phyloP scores from a whole-genome alignment of 2,888 invertebrate species.

The Nysson spinosus region DNA sequence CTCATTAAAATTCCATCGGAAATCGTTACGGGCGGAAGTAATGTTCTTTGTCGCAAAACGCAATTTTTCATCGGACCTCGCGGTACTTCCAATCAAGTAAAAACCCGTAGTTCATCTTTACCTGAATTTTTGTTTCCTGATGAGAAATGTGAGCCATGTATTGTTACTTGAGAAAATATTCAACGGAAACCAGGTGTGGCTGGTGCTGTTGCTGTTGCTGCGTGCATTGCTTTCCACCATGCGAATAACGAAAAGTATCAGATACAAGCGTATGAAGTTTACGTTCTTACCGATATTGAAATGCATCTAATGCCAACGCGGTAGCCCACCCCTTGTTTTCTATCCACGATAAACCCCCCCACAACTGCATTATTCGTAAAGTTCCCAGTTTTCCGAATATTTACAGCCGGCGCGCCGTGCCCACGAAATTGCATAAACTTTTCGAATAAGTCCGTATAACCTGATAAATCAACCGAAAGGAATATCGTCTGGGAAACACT shows the following conservation, averaged over 20 bases:
- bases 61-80: not conserved
- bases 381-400: conserved; percentile 62
- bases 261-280: conserved; percentile 10
- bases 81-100: conserved; percentile 9
- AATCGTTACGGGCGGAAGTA: conserved; percentile 29
- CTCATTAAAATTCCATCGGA: conserved; percentile 41
- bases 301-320: conserved; percentile 46
- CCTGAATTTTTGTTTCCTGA: too few relatives aligned
- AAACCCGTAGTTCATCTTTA: too few relatives aligned
- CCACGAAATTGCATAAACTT: conserved; percentile 71
- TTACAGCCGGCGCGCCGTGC: conserved; percentile 52
- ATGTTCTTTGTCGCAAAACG: conserved; percentile 13
- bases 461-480: conserved; percentile 60
- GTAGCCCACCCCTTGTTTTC: conserved; percentile 8
- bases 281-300: conserved; percentile 47
- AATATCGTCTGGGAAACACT: not conserved
- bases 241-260: not conserved
- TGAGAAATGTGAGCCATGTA: too few relatives aligned
- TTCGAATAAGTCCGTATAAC: conserved; percentile 71
- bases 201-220: too few relatives aligned
- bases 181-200: too few relatives aligned
- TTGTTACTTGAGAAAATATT: too few relatives aligned
- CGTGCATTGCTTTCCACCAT: not conserved
- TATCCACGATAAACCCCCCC: conserved; percentile 43
- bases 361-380: conserved; percentile 54